These are phyloP conservation scores for Semnornis frantzii DNA, from an alignment of 2,113 vertebrate genomes.

Conservation along the genomic window DNA sequence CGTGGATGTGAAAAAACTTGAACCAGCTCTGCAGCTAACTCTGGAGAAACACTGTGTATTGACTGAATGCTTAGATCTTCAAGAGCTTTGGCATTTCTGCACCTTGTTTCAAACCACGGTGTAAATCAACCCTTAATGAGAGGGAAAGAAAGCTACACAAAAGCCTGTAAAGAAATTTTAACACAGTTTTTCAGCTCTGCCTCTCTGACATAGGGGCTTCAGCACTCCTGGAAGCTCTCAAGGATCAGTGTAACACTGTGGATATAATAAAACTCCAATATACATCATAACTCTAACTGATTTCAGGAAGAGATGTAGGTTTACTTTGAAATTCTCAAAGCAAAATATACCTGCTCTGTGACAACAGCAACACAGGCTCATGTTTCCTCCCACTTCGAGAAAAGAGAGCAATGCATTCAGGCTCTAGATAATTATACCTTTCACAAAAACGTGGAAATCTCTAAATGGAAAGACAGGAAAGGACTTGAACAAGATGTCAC, in stretches of 20 bases:
- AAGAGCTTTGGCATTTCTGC: neutral
- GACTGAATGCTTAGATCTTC: neutral
- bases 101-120: neutral
- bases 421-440: neutral
- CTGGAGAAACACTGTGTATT: neutral
- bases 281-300: neutral
- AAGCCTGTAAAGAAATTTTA: neutral
- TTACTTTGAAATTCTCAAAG: neutral
- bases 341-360: neutral
- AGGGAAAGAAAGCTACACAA: neutral
- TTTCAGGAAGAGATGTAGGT: neutral
- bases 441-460: neutral
- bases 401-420: neutral
- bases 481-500: neutral
- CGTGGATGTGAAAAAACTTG: neutral
- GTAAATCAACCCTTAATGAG: neutral
- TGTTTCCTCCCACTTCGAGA: neutral
- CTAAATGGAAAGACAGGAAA: neutral
- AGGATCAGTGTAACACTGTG: neutral
- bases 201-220: neutral
- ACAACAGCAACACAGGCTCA: neutral
- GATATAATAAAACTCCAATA: neutral
- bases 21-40: neutral
- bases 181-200: neutral
- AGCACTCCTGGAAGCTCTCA: neutral